phyloP scores from a whole-genome alignment of 2,888 invertebrate species.

The Julus scandinavius region DNA sequence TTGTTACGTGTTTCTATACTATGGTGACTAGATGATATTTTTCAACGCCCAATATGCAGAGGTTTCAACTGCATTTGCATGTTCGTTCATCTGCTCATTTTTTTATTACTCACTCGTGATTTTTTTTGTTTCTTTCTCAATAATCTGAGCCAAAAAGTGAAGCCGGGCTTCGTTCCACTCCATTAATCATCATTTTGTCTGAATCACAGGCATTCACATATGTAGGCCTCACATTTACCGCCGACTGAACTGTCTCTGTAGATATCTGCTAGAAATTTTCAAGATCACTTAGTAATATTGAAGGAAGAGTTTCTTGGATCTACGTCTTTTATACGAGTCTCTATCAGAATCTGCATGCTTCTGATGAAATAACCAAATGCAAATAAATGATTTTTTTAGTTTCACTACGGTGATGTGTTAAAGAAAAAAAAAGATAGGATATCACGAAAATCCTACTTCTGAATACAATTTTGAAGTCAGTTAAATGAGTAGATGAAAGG shows the following conservation, averaged over 20 bases:
- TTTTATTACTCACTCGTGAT: constrained; percentile 9
- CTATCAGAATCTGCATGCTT: not conserved
- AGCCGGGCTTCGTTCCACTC: constrained; percentile 40
- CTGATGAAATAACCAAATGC: constrained; percentile 30
- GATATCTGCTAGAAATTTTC: constrained; percentile 40
- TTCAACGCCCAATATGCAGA: not conserved
- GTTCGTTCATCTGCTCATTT: not conserved
- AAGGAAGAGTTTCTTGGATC: not conserved
- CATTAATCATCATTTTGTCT: constrained; percentile 52
- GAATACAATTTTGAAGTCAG: not conserved
- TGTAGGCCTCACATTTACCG: constrained; percentile 2
- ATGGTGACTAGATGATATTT: too few species aligned
- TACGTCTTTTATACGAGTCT: not conserved
- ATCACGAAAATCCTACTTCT: not conserved
- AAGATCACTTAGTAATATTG: constrained; percentile 40
- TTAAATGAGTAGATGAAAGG: not conserved
- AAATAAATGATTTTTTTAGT: constrained; percentile 26
- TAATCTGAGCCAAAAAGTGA: constrained; percentile 47
- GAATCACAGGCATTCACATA: constrained; percentile 46
- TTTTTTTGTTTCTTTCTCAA: constrained; percentile 50
- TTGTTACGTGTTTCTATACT: too few species aligned
- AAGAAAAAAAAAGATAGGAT: not conserved
- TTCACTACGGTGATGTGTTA: not conserved
- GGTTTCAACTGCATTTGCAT: not conserved
- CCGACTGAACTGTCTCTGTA: constrained; percentile 3